Conservation (phyloP, 2,113 vertebrate genomes). For the Clarias batrachus region DNA sequence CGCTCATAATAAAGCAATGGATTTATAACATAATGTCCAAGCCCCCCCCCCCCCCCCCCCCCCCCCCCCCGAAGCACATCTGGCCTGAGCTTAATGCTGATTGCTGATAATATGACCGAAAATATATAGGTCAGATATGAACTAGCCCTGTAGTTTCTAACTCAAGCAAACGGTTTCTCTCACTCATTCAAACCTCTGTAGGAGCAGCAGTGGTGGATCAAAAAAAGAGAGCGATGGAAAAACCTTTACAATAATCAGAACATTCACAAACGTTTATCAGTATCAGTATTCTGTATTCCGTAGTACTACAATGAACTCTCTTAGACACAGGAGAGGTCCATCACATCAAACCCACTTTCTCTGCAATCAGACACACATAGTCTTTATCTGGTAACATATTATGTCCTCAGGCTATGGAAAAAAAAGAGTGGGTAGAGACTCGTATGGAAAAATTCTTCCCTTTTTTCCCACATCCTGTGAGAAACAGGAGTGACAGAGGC, state of each 20-base stretch:
- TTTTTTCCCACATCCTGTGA: conserved; percentile 37
- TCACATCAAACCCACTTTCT: conserved; percentile 6
- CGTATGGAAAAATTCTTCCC: conserved; percentile 26
- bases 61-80: background rate
- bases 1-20: background rate
- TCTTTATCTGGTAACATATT: conserved; percentile 30
- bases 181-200: background rate
- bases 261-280: no score
- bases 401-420: conserved; percentile 36
- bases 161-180: background rate
- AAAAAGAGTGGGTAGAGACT: conserved; percentile 28
- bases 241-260: background rate
- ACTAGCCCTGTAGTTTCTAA: background rate
- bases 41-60: no score
- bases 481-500: conserved; percentile 28
- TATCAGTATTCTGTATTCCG: background rate
- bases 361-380: background rate
- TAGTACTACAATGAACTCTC: no score
- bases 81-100: background rate
- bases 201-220: background rate
- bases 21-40: background rate
- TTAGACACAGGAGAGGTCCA: background rate
- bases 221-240: background rate
- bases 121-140: background rate
- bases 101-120: background rate